Evolutionary conservation across 2,888 invertebrate species (phyloP), one percentile per base, ranked within the genome.

Genomic region (Drosophila affinis): DNA sequence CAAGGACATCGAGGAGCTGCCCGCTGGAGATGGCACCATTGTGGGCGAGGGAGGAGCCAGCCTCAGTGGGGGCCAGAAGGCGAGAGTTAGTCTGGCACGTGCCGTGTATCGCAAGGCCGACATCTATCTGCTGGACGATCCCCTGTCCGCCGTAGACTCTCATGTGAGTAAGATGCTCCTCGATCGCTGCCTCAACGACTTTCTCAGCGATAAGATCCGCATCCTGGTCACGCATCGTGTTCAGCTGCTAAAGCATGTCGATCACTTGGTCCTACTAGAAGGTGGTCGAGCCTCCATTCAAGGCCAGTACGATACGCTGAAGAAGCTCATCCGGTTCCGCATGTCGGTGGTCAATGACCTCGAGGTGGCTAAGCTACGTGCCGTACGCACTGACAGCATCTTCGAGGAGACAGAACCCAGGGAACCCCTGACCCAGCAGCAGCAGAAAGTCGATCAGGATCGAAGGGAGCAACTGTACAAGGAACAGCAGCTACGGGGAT

Each of bases 101-200:
- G 95, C 96, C 0, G 93, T 96, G 9, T 96, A 96, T 82, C 94
- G 94, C 49, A 93, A 95, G 68, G 94, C 95, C 0, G 96, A 96
- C 79, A 94, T 96, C 76, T 96, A 96, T 82, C 90, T 96, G 12
- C 91, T 97, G 59, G 96, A 97, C 86, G 96, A 97, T 92, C 96
- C 96, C 0, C 92, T 97, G 12, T 94, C 95, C 54, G 96, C 96
- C 0, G 96, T 97, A 0, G 96, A 97, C 88, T 93, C 96, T 0
- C 94, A 95, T 77, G 96, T 96, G 0, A 95, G 96, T 1, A 94
- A 95, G 77, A 94, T 95, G 87, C 93, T 97, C 64, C 95, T 96
- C 86, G 94, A 96, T 63, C 94, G 95, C 84, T 96, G 96, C 79
- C 94, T 96, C 29, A 92, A 93, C 9, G 93, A 93, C 12, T 93